Percentiles rank a stretch among this genome's conserved stretches.
Conservation (phyloP, 37 sponge, comb jelly and placozoan genomes). For the Halichondria panicea region DNA sequence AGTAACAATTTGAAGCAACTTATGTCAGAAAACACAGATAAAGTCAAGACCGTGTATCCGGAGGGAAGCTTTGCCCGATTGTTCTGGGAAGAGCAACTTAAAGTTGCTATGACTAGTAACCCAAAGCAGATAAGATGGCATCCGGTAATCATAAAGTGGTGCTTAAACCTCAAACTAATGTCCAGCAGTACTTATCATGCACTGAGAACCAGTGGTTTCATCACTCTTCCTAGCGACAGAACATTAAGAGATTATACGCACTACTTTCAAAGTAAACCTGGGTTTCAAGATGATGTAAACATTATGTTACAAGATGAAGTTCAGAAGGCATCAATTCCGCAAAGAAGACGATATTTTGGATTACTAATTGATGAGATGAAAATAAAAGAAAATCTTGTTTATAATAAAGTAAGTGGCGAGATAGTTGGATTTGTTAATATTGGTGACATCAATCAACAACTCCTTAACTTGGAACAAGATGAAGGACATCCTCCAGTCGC, state of each 20-base stretch:
- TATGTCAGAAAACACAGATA: not conserved
- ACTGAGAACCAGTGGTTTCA: conserved; percentile 24
- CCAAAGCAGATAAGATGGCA: conserved; percentile 28
- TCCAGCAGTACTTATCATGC: conserved; percentile 30
- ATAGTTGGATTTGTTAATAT: conserved; percentile 31
- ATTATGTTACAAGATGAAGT: conserved; percentile 20
- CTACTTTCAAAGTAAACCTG: conserved; percentile 21
- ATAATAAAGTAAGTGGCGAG: conserved; percentile 7
- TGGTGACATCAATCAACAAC: conserved; percentile 34
- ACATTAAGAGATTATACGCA: conserved; percentile 51
- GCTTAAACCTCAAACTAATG: conserved; percentile 34
- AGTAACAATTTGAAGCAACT: not conserved
- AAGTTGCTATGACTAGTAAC: not conserved
- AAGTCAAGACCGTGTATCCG: not conserved
- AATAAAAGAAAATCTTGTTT: conserved; percentile 29
- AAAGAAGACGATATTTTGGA: conserved; percentile 20
- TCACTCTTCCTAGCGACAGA: conserved; percentile 32
- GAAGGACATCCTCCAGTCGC: not conserved
- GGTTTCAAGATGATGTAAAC: conserved; percentile 31
- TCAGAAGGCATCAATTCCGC: conserved; percentile 9
- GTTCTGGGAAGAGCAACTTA: not conserved
- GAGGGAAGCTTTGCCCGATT: not conserved
- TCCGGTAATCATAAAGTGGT: conserved; percentile 44
- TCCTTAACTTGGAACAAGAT: conserved; percentile 11
- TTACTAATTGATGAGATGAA: conserved; percentile 35